Conservation (phyloP, 2,797 vertebrate species). For the Peromyscus aztecus region DNA sequence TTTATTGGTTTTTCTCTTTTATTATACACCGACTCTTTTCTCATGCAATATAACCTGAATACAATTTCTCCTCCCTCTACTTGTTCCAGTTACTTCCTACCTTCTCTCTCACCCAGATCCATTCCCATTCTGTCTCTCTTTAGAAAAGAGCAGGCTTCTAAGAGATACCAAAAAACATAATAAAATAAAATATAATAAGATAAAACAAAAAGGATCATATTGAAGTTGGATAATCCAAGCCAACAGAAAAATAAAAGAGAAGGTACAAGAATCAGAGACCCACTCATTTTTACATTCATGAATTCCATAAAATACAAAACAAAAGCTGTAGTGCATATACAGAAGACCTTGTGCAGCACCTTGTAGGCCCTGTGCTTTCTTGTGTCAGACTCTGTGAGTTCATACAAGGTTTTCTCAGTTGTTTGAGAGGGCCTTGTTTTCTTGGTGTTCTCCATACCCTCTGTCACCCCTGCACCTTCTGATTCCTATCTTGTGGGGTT, state of each 20-base stretch:
- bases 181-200: neutral
- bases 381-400: neutral
- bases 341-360: neutral
- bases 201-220: neutral
- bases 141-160: neutral
- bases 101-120: neutral
- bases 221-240: neutral
- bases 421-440: neutral
- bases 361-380: neutral
- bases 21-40: neutral
- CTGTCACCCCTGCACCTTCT: neutral
- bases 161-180: neutral
- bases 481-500: neutral
- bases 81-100: neutral
- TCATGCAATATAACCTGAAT: neutral
- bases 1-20: neutral
- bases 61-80: neutral
- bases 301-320: neutral
- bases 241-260: neutral
- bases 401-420: neutral
- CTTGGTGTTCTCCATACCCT: neutral
- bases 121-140: neutral
- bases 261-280: neutral
- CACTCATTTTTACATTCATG: neutral
- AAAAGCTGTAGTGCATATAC: neutral